Base-by-base conservation (phyloP, 2,888 invertebrate genomes). In the Zelleria hepariella region DNA sequence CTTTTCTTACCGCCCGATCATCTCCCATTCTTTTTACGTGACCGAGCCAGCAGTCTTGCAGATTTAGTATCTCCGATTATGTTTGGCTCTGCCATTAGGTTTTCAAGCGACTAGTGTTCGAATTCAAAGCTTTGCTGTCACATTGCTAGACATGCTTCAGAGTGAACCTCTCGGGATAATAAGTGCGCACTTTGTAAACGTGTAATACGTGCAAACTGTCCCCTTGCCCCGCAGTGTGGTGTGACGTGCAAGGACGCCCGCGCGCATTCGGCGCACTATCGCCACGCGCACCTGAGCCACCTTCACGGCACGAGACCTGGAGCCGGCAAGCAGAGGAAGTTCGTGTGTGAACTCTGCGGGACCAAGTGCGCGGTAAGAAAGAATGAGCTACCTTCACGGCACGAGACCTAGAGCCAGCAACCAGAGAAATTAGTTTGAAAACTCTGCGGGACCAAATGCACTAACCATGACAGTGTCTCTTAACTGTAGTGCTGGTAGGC, bases 161-260 rank as follows among this genome's bases (percentile, higher is more conserved):
- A n/a, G n/a, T n/a, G n/a, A n/a, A n/a, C n/a, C n/a, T n/a, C n/a
- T n/a, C n/a, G n/a, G n/a, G n/a, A n/a, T n/a, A n/a, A n/a, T n/a
- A n/a, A n/a, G n/a, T n/a, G n/a, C n/a, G n/a, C n/a, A n/a, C n/a
- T n/a, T n/a, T n/a, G n/a, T n/a, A n/a, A n/a, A n/a, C n/a, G n/a
- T n/a, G n/a, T n/a, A n/a, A n/a, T n/a, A n/a, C n/a, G n/a, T n/a
- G n/a, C n/a, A n/a, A n/a, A n/a, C n/a, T 32, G 2, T 7, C 10
- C 32, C 7, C 2, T 32, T 32, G 32, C 32, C 2, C 32, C 10
- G 3, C 32, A 80, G 10, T 65, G 75, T 0, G 52, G 58, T 79
- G 81, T 82, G 78, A 80, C 82, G 62, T 83, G 82, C 51, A 82
- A 82, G 0, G 77, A 80, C 63, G 80, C 15, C 15, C 32, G 32